Conservation (phyloP, 1,140 invertebrate genomes). For the Bombus impatiens region DNA sequence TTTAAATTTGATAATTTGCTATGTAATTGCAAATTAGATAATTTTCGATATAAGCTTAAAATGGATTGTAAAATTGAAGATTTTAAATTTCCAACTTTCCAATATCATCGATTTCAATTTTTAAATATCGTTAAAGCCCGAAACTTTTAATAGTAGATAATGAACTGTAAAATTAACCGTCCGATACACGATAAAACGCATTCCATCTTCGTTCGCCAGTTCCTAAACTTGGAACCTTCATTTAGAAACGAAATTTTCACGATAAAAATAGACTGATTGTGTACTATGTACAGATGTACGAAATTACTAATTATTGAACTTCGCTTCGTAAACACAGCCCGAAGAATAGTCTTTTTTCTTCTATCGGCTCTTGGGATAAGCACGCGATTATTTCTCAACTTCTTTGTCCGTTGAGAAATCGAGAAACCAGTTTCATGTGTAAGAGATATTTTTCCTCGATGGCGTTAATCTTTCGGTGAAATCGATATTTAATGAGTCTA, state of each 20-base stretch:
- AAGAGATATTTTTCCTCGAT: neutral
- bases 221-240: neutral
- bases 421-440: neutral
- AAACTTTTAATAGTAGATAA: neutral
- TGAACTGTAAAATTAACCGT: neutral
- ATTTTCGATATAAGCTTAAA: no score
- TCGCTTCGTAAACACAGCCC: neutral
- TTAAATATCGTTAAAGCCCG: neutral
- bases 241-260: neutral
- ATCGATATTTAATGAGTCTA: conserved; percentile 11
- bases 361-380: neutral
- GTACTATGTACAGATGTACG: neutral
- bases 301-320: neutral
- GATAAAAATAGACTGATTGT: neutral
- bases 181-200: neutral
- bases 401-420: neutral
- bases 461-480: neutral
- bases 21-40: no score
- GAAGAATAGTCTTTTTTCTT: neutral
- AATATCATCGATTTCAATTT: neutral
- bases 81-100: neutral
- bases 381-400: neutral
- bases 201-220: neutral
- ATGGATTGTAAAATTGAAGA: no score
- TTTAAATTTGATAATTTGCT: no score